Evolutionary conservation across 2,888 invertebrate genomes (phyloP), one percentile per base, ranked within the genome.

Genomic region (Xylophagus ater): DNA sequence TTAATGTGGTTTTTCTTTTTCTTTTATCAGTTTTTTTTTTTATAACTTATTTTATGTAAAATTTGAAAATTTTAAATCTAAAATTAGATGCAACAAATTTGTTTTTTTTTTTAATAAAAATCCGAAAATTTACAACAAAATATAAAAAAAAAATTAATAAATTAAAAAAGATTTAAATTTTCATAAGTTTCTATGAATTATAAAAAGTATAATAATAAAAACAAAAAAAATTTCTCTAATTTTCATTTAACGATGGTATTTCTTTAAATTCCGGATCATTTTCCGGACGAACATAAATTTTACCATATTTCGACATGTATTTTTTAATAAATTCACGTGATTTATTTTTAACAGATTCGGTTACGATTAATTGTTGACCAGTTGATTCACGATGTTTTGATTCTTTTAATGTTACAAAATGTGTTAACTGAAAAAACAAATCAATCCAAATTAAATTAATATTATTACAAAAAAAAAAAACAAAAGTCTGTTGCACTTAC

Each of bases 251-350:
- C 10, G n/a, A n/a, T 21, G 53, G 53, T 50, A 55, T 54, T 41
- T 57, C 55, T 42, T 52, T 55, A 45, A 53, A 57, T 43, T 57
- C 56, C 3, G 56, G 56, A 50, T 57, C 57, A 44, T 55, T 56
- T 19, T 49, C 47, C 6, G 55, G 54, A 32, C 52, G 49, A 10
- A 53, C 44, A 43, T 55, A 57, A 13, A 6, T 34, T 2, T 81
- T 74, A 1, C 90, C 92, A 65, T 88, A 93, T 65, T 92, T 92
- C 17, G 79, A 78, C 96, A 97, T 96, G 65, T 96, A 96, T 59
- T 92, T 93, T 56, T 77, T 80, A 40, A 96, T 88, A 62, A 89
- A 96, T 65, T 90, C 94, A 60, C 85, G 85, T 14, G 94, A 90
- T 65, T 97, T 97, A 51, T 84, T 80, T 52, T 90, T 88, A 6